These are phyloP conservation scores for Pelodytes ibericus DNA, from an alignment of 2,797 vertebrate genomes.

Conservation along the genomic window DNA sequence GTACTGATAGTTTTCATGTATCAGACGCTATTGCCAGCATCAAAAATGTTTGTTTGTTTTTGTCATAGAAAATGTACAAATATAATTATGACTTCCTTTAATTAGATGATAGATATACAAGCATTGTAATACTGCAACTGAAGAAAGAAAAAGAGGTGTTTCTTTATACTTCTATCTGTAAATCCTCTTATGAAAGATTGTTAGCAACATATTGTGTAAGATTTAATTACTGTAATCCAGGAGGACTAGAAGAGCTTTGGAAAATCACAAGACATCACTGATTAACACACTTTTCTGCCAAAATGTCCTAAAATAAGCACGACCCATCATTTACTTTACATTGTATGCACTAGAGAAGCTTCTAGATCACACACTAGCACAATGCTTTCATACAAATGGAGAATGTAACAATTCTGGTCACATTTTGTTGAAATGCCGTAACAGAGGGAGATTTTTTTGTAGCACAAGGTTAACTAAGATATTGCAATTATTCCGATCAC, in stretches of 20 bases:
- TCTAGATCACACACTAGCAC: background rate
- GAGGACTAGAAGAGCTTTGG: background rate
- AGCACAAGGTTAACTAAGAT: background rate
- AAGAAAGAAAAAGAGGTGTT: too few relatives aligned
- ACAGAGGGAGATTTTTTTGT: background rate
- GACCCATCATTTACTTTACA: background rate
- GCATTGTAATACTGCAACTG: too few relatives aligned
- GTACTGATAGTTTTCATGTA: too few relatives aligned
- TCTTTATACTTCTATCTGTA: background rate
- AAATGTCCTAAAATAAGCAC: background rate
- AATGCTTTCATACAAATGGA: background rate
- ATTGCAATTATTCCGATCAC: background rate
- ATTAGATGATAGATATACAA: background rate
- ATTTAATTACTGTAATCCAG: background rate
- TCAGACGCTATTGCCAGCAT: too few relatives aligned
- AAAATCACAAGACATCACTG: background rate
- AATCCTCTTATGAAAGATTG: background rate
- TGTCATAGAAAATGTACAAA: too few relatives aligned
- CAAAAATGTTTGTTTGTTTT: too few relatives aligned
- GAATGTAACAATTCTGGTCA: background rate
- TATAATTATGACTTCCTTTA: too few relatives aligned
- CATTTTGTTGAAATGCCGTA: background rate
- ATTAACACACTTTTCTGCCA: background rate
- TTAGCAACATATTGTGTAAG: background rate
- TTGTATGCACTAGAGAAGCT: background rate